Percentiles rank a stretch among this genome's conserved stretches.
Evolutionary conservation across 2,113 vertebrate species (phyloP).

Genomic region (Crypturellus undulatus): DNA sequence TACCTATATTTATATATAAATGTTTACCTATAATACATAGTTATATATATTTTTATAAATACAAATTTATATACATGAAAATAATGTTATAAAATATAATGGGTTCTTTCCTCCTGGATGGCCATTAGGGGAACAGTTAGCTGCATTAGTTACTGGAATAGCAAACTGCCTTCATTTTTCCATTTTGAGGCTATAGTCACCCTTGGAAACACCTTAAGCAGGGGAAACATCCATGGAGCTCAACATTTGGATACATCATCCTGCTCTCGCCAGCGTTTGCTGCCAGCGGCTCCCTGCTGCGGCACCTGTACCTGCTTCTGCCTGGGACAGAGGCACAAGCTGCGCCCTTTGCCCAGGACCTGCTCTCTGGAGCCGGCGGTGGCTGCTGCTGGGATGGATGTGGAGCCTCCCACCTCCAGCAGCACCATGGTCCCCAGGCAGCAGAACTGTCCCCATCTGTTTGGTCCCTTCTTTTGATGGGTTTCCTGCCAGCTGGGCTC

Average conservation of each 20-base stretch:
- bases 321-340: not conserved
- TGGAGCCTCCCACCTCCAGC: not conserved
- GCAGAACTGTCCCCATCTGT: not conserved
- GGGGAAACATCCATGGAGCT: not conserved
- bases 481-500: not conserved
- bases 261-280: not conserved
- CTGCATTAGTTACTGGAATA: not conserved
- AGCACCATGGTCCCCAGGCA: not conserved
- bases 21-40: no score
- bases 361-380: not conserved
- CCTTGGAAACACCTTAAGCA: not conserved
- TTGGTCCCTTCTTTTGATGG: not conserved
- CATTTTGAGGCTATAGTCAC: not conserved
- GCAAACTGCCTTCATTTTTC: not conserved
- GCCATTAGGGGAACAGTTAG: not conserved
- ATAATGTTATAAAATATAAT: not conserved
- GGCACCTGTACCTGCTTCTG: not conserved
- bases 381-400: not conserved
- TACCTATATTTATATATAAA: no score
- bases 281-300: not conserved
- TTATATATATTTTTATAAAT: no score
- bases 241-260: not conserved
- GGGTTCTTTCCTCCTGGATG: not conserved
- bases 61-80: no score
- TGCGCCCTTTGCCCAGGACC: not conserved